Evolutionary conservation across 2,888 invertebrate species (phyloP), one percentile per base, ranked within the genome.

Genomic region (Andrena flavipes): DNA sequence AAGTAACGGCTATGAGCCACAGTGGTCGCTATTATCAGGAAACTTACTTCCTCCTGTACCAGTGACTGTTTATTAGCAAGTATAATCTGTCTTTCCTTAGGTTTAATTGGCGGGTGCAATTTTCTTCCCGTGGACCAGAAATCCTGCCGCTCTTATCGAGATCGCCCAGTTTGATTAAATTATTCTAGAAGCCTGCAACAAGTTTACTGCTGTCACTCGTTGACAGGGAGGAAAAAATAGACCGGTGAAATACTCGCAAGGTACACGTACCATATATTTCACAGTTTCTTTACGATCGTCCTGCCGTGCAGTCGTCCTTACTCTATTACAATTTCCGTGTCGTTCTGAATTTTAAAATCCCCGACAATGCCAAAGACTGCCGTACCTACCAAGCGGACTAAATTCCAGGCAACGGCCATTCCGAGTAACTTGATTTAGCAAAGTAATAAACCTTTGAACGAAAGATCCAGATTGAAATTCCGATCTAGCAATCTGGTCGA

Each of bases 51-150:
- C 56, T 54, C 49, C 56, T 56, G 30, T 64, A 63, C 67, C 67
- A 20, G 23, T 8, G 49, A 23, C 51, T 70, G 64, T 70, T 60
- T 80, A 80, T 80, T 80, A 80, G 51, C 70, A 8, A 23, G 64
- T 29, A 62, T 42, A 64, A 75, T 76, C 10, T 4, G 5, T 79
- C 64, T 35, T 80, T 80, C 54, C 29, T 30, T 60, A 33, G 13
- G 56, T 60, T 70, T 60, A 65, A 79, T 79, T 42, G 33, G 13
- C 71, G 13, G 35, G 51, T 16, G 23, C 42, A 49, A 71, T 71
- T 76, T 63, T 51, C 76, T 20, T 23, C 26, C 30, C 42, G 56
- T 26, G 23, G 59, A 29, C 74, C 64, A 65, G 65, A 73, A 33
- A 71, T 72, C 72, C 16, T 10, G 54, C 49, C 26, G 63, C 48